phyloP scores from a whole-genome alignment of 2,797 vertebrate species.

The Amphiprion clarkii region DNA sequence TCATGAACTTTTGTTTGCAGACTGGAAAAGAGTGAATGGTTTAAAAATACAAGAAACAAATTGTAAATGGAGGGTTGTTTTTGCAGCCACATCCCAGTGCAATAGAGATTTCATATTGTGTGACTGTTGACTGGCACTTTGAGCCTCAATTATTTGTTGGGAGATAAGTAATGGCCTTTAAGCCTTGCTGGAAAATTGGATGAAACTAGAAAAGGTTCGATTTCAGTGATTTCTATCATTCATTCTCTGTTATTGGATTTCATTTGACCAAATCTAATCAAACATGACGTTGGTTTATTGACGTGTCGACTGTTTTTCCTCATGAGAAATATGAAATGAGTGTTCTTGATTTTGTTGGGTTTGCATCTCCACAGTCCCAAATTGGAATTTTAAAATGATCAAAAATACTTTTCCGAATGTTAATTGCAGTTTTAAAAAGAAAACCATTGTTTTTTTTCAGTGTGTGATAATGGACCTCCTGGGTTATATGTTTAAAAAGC shows the following conservation, averaged over 20 bases:
- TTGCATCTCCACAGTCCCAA: constrained; percentile 18
- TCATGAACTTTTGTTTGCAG: constrained; percentile 59
- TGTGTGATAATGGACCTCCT: constrained; percentile 23
- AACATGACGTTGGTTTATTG: constrained; percentile 49
- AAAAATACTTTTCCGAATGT: constrained; percentile 13
- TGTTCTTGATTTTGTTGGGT: constrained; percentile 31
- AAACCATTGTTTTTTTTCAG: constrained; percentile 20
- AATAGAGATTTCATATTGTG: constrained; percentile 78
- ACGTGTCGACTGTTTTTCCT: constrained; percentile 41
- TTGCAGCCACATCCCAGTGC: constrained; percentile 74
- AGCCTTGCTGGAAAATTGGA: constrained; percentile 56
- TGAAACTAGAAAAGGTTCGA: constrained; percentile 43
- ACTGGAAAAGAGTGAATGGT: constrained; percentile 60
- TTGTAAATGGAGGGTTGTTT: constrained; percentile 60
- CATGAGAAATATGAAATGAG: constrained; percentile 9
- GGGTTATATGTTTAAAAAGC: constrained; percentile 33
- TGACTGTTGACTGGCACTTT: constrained; percentile 71
- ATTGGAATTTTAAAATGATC: constrained; percentile 2
- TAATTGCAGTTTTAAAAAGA: constrained; percentile 30
- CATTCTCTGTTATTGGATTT: constrained; percentile 53
- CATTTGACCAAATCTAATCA: constrained; percentile 49
- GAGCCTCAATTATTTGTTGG: constrained; percentile 57
- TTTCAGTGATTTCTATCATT: constrained; percentile 49
- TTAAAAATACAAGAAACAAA: constrained; percentile 13
- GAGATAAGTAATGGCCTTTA: constrained; percentile 38